These are phyloP conservation scores for Clupea harengus DNA, from an alignment of 2,113 vertebrate species.

Conservation along the genomic window DNA sequence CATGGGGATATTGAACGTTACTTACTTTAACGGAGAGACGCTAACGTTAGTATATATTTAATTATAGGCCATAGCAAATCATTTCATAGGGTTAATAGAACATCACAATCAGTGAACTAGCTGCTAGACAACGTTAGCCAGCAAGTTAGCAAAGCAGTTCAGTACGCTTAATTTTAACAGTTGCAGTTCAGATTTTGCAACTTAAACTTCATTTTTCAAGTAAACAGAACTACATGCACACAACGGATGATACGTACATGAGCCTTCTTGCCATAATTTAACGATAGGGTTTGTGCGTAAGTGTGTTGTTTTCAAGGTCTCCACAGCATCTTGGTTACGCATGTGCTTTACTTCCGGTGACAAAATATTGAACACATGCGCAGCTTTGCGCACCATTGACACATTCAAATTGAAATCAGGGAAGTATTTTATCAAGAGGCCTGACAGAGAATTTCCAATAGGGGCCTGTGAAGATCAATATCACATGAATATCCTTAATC, in stretches of 20 bases:
- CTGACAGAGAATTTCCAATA: too few species aligned
- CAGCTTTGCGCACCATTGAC: not conserved
- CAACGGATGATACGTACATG: not conserved
- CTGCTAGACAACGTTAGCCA: not conserved
- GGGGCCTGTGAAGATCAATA: too few species aligned
- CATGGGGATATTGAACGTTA: not conserved
- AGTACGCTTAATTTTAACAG: not conserved
- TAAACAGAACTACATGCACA: not conserved
- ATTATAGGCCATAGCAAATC: not conserved
- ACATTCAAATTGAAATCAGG: not conserved
- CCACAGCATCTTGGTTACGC: not conserved
- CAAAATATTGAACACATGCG: not conserved
- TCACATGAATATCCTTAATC: too few species aligned
- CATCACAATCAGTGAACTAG: not conserved
- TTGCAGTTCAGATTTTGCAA: not conserved
- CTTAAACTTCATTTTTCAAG: not conserved
- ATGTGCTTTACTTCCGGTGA: constrained; percentile 22
- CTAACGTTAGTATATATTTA: not conserved
- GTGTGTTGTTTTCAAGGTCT: not conserved
- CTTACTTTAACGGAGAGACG: not conserved
- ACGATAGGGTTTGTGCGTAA: not conserved
- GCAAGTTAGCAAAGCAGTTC: not conserved
- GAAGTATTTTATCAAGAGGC: too few species aligned
- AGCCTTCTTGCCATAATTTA: constrained; percentile 4
- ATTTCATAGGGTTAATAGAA: not conserved